Evolutionary conservation across 2,113 vertebrate genomes (phyloP).

Genomic region (Limnothrissa miodon): DNA sequence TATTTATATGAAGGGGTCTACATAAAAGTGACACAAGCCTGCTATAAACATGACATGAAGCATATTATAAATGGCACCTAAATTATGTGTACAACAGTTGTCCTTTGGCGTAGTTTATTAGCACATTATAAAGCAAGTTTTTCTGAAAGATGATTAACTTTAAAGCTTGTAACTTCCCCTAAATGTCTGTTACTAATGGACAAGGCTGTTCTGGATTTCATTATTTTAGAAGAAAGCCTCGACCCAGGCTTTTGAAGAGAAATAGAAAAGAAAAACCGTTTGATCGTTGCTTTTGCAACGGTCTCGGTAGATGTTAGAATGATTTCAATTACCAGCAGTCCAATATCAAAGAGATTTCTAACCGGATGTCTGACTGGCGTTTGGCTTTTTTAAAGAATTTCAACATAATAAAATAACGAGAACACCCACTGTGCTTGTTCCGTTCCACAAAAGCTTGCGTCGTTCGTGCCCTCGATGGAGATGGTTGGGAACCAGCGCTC

Average conservation of each 20-base stretch:
- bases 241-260: neutral
- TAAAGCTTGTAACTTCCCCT: neutral
- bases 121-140: neutral
- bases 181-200: neutral
- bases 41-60: too few relatives aligned
- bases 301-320: neutral
- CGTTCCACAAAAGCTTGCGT: neutral
- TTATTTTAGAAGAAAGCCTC: neutral
- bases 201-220: conserved; percentile 1
- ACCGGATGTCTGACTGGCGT: conserved; percentile 4
- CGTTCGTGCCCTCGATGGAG: neutral
- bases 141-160: neutral
- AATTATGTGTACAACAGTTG: too few relatives aligned
- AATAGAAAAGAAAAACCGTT: neutral
- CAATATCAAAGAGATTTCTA: neutral
- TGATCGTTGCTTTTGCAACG: neutral
- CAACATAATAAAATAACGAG: neutral
- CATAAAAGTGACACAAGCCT: too few relatives aligned
- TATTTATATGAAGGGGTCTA: neutral
- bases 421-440: neutral
- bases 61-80: too few relatives aligned
- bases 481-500: neutral
- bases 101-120: too few relatives aligned
- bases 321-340: neutral
- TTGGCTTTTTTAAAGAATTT: conserved; percentile 3